Base-by-base conservation (phyloP, 2,888 invertebrate species). In the Cristatella mucedo region DNA sequence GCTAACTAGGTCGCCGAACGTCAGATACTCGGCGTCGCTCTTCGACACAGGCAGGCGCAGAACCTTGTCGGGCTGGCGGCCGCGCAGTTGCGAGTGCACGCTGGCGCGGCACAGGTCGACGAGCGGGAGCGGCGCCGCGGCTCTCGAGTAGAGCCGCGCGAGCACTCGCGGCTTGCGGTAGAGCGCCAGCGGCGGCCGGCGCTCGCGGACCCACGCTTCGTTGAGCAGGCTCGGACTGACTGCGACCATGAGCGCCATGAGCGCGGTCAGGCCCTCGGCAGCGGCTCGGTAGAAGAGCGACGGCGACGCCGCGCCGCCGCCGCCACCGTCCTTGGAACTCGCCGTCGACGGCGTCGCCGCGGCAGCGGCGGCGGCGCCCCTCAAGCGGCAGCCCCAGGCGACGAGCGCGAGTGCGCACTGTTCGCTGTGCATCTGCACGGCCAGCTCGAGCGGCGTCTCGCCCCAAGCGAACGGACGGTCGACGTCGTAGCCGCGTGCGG, bases 361-460 rank as follows among this genome's bases (percentile, higher is more conserved):
- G 44, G 41, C 56, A 54, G 32, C 53, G 54, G 40, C 31, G 33
- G 48, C 51, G n/a, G 44, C 43, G 19, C 48, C 48, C 30, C 43
- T 42, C 5, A 55, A 29, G 9, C 45, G 45, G 43, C 56, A 57
- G 2, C 61, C 61, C 45, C 52, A 53, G 32, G 53, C 52, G 22
- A 59, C 49, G 7, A 61, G 43, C 2, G 56, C 55, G 44, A 59
- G 46, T 18, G 61, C 59, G 46, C 54, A 56, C 37, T 53, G 49
- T 38, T 56, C 52, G 39, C 55, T 51, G 42, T 58, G 59, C 4
- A 55, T 34, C 7, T 50, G 51, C 1, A 59, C 54, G 13, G 59
- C 58, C 41, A 58, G 57, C 15, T 56, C 53, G 13, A 61, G 44
- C 1, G 59, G 58, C 1, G 57, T 56, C 38, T 60, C 58, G 19